These are phyloP conservation scores for Gallinago stenura DNA, from an alignment of 2,797 vertebrate species.

Conservation along the genomic window DNA sequence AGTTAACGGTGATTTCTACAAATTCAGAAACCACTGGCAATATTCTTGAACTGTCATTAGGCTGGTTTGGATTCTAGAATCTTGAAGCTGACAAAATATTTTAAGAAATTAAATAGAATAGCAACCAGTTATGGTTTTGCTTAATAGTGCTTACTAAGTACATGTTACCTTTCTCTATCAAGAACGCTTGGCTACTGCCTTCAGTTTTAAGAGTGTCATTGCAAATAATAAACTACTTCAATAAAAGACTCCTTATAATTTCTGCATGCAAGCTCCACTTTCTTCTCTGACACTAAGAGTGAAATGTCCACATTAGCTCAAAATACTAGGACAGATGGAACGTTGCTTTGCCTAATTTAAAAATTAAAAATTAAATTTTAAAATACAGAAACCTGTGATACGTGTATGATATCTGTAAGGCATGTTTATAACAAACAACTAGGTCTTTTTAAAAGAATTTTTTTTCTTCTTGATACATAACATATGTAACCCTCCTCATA, in stretches of 20 bases:
- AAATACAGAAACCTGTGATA: background rate
- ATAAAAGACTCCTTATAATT: background rate
- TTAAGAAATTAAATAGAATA: background rate
- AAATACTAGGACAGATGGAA: background rate
- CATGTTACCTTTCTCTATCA: background rate
- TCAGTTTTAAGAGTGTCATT: background rate
- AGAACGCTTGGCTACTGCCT: background rate
- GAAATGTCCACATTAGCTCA: background rate
- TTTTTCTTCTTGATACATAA: background rate
- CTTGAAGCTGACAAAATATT: background rate
- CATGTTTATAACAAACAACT: background rate
- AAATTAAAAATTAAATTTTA: background rate
- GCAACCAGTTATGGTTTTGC: background rate
- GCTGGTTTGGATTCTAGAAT: background rate
- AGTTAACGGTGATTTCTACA: background rate
- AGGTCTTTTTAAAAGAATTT: background rate
- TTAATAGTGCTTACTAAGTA: background rate
- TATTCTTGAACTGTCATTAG: background rate
- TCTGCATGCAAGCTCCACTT: background rate
- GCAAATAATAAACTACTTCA: background rate
- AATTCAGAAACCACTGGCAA: background rate
- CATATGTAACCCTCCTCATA: background rate
- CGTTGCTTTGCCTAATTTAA: background rate
- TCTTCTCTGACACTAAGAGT: background rate
- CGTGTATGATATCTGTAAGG: rapidly evolving